Percentiles rank a stretch among this genome's conserved stretches.
Evolutionary conservation across 1,140 invertebrate genomes (phyloP).

Genomic region (Solen grandis): DNA sequence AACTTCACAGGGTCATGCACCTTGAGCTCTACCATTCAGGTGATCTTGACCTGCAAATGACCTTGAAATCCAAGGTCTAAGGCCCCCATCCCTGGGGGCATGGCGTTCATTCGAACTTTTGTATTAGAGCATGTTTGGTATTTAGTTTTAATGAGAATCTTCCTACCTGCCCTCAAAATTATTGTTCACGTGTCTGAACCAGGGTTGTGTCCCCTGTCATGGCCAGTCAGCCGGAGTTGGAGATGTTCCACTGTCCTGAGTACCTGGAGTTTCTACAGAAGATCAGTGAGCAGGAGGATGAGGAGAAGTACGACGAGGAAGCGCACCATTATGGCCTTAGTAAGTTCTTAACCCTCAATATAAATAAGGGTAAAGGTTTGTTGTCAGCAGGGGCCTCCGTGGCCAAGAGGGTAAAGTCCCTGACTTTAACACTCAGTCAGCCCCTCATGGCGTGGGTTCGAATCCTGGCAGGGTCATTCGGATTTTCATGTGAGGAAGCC

Average conservation of each 20-base stretch:
- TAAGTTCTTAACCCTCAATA: slow-evolving; percentile 44
- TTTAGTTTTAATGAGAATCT: slow-evolving; percentile 7
- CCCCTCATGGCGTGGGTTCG: too few species aligned
- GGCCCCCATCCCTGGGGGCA: too few species aligned
- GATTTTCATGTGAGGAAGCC: too few species aligned
- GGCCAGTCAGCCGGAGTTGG: slow-evolving; percentile 64
- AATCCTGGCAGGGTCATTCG: too few species aligned
- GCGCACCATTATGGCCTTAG: slow-evolving; percentile 72
- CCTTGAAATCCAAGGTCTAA: too few species aligned
- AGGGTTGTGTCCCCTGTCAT: slow-evolving; percentile 66
- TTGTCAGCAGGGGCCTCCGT: too few species aligned
- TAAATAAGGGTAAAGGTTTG: neutral
- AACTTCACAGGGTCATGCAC: too few species aligned
- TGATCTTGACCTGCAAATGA: too few species aligned
- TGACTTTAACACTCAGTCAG: too few species aligned
- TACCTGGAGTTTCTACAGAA: slow-evolving; percentile 69
- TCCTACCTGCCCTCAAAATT: neutral
- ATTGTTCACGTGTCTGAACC: neutral
- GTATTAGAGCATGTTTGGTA: neutral
- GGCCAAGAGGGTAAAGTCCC: too few species aligned
- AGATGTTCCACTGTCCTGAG: slow-evolving; percentile 69
- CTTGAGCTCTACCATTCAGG: too few species aligned
- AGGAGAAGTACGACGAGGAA: slow-evolving; percentile 70
- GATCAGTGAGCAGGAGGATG: slow-evolving; percentile 62
- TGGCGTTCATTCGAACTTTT: too few species aligned